Conservation (phyloP, 2,113 vertebrate species). For the Prunella himalayana region DNA sequence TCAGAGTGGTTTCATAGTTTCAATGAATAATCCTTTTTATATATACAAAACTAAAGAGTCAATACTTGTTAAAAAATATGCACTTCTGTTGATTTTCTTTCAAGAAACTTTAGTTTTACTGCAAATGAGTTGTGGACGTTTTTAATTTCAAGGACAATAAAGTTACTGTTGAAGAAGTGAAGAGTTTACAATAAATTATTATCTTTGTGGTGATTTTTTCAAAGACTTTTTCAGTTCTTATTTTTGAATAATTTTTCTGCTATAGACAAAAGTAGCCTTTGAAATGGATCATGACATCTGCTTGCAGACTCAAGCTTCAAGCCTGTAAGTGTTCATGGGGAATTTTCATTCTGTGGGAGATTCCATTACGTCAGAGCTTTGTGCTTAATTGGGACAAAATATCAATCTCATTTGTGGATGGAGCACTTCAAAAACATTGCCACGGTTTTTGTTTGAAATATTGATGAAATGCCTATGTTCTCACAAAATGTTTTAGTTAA, state of each 20-base stretch:
- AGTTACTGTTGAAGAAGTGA: not conserved
- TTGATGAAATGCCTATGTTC: conserved; percentile 32
- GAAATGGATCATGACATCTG: not conserved
- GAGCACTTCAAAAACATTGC: conserved; percentile 8
- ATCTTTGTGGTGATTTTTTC: not conserved
- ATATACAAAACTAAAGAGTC: not conserved
- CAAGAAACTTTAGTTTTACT: not conserved
- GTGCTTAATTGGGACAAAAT: conserved; percentile 38
- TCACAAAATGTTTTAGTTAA: conserved; percentile 40
- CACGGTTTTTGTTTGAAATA: conserved; percentile 41
- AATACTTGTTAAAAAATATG: not conserved
- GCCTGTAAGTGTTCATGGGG: not conserved
- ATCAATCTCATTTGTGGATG: not conserved
- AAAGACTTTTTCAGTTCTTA: not conserved
- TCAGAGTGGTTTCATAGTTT: not conserved
- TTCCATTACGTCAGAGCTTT: not conserved
- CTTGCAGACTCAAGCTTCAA: not conserved
- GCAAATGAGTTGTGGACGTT: not conserved
- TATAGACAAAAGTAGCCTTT: not conserved
- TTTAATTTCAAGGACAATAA: not conserved
- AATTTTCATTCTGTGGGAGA: not conserved
- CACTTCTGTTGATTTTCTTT: not conserved
- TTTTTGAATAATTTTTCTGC: not conserved
- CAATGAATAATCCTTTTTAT: not conserved
- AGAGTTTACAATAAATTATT: not conserved